Evolutionary conservation across 2,888 invertebrate genomes (phyloP).

Genomic region (Clostera curtula): DNA sequence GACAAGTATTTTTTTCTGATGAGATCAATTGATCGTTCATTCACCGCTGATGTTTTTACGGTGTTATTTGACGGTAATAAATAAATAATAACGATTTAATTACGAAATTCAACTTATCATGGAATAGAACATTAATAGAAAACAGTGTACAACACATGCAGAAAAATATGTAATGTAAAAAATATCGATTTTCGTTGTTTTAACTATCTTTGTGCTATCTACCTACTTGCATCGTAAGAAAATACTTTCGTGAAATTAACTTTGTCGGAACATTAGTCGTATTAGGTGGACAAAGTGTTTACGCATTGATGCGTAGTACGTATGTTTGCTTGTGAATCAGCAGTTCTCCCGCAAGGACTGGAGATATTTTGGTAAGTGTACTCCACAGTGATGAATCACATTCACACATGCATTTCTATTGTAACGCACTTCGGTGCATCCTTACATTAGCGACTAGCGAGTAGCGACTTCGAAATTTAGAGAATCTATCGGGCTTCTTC

Average conservation of each 20-base stretch:
- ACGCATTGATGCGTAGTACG: constrained; percentile 47
- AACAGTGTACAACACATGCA: constrained; percentile 57
- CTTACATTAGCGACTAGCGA: too few relatives aligned
- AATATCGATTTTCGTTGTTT: constrained; percentile 37
- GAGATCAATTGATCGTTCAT: constrained; percentile 72
- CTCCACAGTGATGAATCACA: constrained; percentile 55
- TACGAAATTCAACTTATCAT: constrained; percentile 49
- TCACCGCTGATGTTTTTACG: constrained; percentile 73
- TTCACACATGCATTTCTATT: constrained; percentile 21
- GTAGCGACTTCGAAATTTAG: too few relatives aligned
- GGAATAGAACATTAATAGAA: constrained; percentile 47
- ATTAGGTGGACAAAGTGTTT: constrained; percentile 47
- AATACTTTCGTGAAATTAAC: constrained; percentile 59
- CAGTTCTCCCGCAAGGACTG: constrained; percentile 34
- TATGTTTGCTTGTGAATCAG: constrained; percentile 39
- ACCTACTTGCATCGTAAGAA: constrained; percentile 65
- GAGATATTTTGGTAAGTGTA: constrained; percentile 59
- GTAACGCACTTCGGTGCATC: too few relatives aligned
- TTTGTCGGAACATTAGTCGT: constrained; percentile 46
- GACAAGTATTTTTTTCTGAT: constrained; percentile 41
- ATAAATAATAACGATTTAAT: constrained; percentile 61
- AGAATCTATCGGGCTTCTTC: too few relatives aligned
- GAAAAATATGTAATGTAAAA: constrained; percentile 36
- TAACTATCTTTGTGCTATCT: constrained; percentile 63
- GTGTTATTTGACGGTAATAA: constrained; percentile 68